Percentiles rank a stretch among this genome's conserved stretches.
Conservation (phyloP, 2,113 vertebrate genomes). For the Macaca nemestrina region DNA sequence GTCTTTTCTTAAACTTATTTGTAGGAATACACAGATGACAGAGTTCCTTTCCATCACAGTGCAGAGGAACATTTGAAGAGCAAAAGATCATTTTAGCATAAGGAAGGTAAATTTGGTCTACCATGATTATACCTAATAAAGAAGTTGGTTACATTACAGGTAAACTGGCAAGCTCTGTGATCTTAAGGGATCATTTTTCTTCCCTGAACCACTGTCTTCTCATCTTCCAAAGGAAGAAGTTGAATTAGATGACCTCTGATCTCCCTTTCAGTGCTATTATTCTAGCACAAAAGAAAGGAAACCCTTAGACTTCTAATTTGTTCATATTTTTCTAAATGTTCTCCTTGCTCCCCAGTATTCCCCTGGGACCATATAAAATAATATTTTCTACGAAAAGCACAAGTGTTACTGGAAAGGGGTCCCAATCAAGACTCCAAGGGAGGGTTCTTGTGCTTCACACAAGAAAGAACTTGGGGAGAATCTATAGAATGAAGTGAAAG, state of each 20-base stretch:
- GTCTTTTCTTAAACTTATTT: neutral
- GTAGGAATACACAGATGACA: neutral
- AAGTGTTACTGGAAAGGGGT: neutral
- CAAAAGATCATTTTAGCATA: neutral
- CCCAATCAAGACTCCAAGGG: too few species aligned
- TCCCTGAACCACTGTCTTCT: neutral
- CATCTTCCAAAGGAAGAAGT: neutral
- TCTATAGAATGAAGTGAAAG: too few species aligned
- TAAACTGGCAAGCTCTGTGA: neutral
- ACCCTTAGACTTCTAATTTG: neutral
- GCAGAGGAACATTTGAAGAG: neutral
- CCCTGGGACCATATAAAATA: neutral
- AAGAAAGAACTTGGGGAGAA: too few species aligned
- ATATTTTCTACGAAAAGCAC: neutral
- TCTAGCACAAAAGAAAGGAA: conserved; percentile 16
- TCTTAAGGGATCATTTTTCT: neutral
- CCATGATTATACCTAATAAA: neutral
- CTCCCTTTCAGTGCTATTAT: neutral
- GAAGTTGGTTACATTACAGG: neutral
- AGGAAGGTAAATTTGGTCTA: neutral
- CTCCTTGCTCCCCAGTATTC: neutral
- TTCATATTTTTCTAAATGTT: neutral
- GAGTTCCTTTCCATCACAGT: neutral
- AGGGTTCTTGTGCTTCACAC: too few species aligned
- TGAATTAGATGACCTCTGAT: neutral